phyloP scores from a whole-genome alignment of 2,888 invertebrate genomes.

The Melolontha melolontha region DNA sequence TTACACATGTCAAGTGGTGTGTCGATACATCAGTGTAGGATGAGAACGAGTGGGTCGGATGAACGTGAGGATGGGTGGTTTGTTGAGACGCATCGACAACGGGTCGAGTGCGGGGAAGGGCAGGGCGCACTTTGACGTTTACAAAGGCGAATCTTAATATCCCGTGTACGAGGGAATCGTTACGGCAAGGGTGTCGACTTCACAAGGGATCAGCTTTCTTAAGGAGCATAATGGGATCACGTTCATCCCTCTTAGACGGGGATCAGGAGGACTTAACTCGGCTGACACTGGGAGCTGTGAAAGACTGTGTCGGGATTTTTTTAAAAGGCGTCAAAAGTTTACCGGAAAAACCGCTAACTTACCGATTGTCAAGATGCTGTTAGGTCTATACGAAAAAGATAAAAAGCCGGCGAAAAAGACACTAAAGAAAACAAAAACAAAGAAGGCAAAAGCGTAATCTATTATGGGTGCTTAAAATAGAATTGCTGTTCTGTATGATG shows the following conservation, averaged over 20 bases:
- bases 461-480: neutral
- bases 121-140: slow-evolving; percentile 59
- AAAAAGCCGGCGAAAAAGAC: neutral
- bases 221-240: slow-evolving; percentile 67
- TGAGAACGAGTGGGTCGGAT: slow-evolving; percentile 5
- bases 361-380: neutral
- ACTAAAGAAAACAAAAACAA: neutral
- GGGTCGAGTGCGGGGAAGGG: slow-evolving; percentile 55
- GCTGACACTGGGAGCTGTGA: slow-evolving; percentile 14
- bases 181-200: slow-evolving; percentile 64
- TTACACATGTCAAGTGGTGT: slow-evolving; percentile 64
- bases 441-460: neutral
- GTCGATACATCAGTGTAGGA: slow-evolving; percentile 55
- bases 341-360: slow-evolving; percentile 21
- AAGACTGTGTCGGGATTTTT: slow-evolving; percentile 30
- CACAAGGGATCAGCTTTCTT: slow-evolving; percentile 65
- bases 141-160: slow-evolving; percentile 64
- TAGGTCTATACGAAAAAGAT: neutral
- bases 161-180: slow-evolving; percentile 61
- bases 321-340: slow-evolving; percentile 26
- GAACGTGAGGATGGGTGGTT: slow-evolving; percentile 6
- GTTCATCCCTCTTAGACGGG: slow-evolving; percentile 66
- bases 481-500: too few species aligned
- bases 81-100: neutral
- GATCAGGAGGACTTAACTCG: slow-evolving; percentile 62